phyloP scores from a whole-genome alignment of 2,888 invertebrate genomes.

The Hydrotaea cyrtoneurina region DNA sequence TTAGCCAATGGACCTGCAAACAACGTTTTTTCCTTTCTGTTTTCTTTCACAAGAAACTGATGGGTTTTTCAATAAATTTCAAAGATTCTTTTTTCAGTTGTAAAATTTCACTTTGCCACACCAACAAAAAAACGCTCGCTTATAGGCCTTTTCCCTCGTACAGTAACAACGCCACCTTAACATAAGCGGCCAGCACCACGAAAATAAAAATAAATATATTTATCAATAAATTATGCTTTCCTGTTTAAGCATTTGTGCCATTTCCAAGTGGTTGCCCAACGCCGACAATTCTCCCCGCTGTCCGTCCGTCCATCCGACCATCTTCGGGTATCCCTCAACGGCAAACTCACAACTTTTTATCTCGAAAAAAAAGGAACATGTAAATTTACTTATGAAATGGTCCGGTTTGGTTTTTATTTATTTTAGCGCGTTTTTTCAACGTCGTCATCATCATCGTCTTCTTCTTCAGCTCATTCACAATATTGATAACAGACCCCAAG shows the following conservation, averaged over 20 bases:
- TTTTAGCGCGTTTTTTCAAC: slow-evolving; percentile 19
- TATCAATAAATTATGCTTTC: slow-evolving; percentile 68
- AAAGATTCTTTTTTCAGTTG: not conserved
- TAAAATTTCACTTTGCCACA: slow-evolving; percentile 6
- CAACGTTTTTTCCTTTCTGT: not conserved
- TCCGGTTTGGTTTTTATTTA: slow-evolving; percentile 63
- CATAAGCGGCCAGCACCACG: not conserved
- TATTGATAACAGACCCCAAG: slow-evolving; percentile 61
- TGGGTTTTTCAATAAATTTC: slow-evolving; percentile 39
- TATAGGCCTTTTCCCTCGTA: not conserved
- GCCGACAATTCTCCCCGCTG: not conserved
- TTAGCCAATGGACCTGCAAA: not conserved
- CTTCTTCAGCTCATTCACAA: slow-evolving; percentile 53
- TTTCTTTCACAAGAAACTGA: slow-evolving; percentile 26
- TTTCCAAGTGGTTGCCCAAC: slow-evolving; percentile 37
- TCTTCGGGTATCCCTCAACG: not conserved
- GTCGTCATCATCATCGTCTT: not conserved
- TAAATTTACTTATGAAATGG: slow-evolving; percentile 72
- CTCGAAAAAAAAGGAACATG: slow-evolving; percentile 68
- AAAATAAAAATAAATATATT: slow-evolving; percentile 57
- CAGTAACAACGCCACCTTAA: not conserved
- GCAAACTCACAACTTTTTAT: slow-evolving; percentile 28
- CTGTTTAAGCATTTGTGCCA: slow-evolving; percentile 67
- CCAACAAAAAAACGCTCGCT: slow-evolving; percentile 30
- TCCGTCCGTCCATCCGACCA: not conserved